Evolutionary conservation across 2,888 invertebrate genomes (phyloP).

Genomic region (Agonopterix alstromeriana): DNA sequence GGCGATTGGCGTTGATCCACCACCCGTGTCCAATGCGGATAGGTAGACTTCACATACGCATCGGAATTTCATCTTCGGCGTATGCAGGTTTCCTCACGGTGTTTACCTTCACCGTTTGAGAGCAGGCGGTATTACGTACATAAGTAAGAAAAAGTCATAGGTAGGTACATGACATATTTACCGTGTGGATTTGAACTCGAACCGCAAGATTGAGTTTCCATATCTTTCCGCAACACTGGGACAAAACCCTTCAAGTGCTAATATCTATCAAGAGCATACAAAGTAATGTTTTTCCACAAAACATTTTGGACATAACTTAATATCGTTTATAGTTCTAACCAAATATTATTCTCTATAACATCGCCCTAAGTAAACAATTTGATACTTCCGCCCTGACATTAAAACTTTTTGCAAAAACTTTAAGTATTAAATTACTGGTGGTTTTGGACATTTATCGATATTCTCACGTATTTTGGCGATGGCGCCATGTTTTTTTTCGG

Average conservation of each 20-base stretch:
- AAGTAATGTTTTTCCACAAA: slow-evolving; percentile 36
- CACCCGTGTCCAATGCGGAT: too few relatives aligned
- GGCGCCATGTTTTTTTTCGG: slow-evolving; percentile 51
- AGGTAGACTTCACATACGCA: too few relatives aligned
- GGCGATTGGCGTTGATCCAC: too few relatives aligned
- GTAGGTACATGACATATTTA: too few relatives aligned
- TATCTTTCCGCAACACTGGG: too few relatives aligned
- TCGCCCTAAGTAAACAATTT: slow-evolving; percentile 56
- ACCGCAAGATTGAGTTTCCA: too few relatives aligned
- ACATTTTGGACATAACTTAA: slow-evolving; percentile 34
- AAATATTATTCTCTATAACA: slow-evolving; percentile 64
- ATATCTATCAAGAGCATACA: background rate
- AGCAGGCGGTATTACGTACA: too few relatives aligned
- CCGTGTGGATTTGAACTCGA: too few relatives aligned
- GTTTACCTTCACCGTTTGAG: too few relatives aligned
- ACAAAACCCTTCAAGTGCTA: background rate
- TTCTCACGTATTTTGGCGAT: slow-evolving; percentile 32
- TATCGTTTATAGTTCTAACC: slow-evolving; percentile 41
- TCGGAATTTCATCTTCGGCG: too few relatives aligned
- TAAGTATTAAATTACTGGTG: slow-evolving; percentile 55
- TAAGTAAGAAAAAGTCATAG: too few relatives aligned
- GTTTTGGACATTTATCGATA: slow-evolving; percentile 20
- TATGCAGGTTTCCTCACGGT: too few relatives aligned
- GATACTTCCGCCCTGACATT: slow-evolving; percentile 60
- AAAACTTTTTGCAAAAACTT: slow-evolving; percentile 54